These are phyloP conservation scores for Zelleria hepariella DNA, from an alignment of 2,888 invertebrate genomes.

Conservation along the genomic window DNA sequence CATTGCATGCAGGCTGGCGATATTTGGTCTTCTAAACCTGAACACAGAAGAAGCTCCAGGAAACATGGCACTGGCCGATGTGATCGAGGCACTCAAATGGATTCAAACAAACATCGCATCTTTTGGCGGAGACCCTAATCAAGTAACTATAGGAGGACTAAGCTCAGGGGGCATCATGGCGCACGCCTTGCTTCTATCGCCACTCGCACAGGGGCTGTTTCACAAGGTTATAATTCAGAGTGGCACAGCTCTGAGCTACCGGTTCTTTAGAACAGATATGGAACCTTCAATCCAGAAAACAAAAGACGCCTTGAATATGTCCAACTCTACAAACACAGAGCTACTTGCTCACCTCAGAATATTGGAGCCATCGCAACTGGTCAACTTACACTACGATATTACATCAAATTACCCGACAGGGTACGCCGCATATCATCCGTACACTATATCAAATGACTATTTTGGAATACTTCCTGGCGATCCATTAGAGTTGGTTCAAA, in stretches of 20 bases:
- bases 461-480: slow-evolving; percentile 1
- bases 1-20: slow-evolving; percentile 18
- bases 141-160: slow-evolving; percentile 20
- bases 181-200: slow-evolving; percentile 21
- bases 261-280: slow-evolving; percentile 4
- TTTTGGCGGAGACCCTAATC: slow-evolving; percentile 19
- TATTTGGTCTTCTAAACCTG: slow-evolving; percentile 23
- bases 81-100: slow-evolving; percentile 18
- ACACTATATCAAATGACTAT: slow-evolving; percentile 4
- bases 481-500: slow-evolving; percentile 7
- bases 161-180: slow-evolving; percentile 26
- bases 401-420: slow-evolving; percentile 2
- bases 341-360: slow-evolving; percentile 5
- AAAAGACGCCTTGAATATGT: background rate
- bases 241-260: slow-evolving; percentile 11
- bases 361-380: slow-evolving; percentile 1
- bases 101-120: slow-evolving; percentile 17
- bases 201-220: slow-evolving; percentile 16
- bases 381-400: background rate
- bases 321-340: slow-evolving; percentile 1
- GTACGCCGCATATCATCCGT: slow-evolving; percentile 8
- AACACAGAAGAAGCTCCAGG: slow-evolving; percentile 18
- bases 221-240: slow-evolving; percentile 11
- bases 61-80: slow-evolving; percentile 23
- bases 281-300: background rate